Conservation (phyloP, 2,888 invertebrate genomes). For the Leucophenga montana region DNA sequence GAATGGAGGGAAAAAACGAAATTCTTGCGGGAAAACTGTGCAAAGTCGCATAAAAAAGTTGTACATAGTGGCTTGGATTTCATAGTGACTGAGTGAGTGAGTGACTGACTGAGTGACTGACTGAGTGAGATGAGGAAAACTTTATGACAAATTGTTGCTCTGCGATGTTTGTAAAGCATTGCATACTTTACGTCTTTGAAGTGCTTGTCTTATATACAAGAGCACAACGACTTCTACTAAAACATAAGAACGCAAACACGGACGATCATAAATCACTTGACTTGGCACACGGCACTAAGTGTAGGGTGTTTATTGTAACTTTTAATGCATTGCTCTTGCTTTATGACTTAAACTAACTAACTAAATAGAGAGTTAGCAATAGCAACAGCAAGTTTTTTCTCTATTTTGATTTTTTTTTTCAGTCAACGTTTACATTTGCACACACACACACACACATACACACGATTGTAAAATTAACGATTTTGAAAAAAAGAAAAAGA, state of each 20-base stretch:
- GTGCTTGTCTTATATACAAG: conserved; percentile 46
- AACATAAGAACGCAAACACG: conserved; percentile 23
- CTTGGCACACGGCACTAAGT: conserved; percentile 5
- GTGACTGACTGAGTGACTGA: too few species aligned
- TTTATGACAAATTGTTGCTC: conserved; percentile 68
- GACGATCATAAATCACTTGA: conserved; percentile 54
- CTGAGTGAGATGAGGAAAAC: conserved; percentile 39
- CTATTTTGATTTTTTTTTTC: too few species aligned
- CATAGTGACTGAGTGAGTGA: conserved; percentile 22
- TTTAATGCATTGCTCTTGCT: conserved; percentile 16
- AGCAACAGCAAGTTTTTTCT: too few species aligned
- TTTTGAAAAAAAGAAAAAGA: too few species aligned
- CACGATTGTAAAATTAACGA: too few species aligned
- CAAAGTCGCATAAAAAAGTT: conserved; percentile 19
- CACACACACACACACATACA: neutral
- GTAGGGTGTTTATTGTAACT: conserved; percentile 5
- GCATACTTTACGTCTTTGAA: conserved; percentile 38
- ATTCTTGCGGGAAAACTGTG: neutral
- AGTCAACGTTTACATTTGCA: neutral
- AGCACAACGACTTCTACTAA: too few species aligned
- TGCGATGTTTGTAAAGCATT: conserved; percentile 31
- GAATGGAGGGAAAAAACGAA: neutral
- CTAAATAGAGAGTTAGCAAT: too few species aligned
- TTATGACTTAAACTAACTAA: conserved; percentile 40
- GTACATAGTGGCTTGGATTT: neutral